These are phyloP conservation scores for Zaprionus tsacasi DNA, from an alignment of 1,140 invertebrate species.

Conservation along the genomic window DNA sequence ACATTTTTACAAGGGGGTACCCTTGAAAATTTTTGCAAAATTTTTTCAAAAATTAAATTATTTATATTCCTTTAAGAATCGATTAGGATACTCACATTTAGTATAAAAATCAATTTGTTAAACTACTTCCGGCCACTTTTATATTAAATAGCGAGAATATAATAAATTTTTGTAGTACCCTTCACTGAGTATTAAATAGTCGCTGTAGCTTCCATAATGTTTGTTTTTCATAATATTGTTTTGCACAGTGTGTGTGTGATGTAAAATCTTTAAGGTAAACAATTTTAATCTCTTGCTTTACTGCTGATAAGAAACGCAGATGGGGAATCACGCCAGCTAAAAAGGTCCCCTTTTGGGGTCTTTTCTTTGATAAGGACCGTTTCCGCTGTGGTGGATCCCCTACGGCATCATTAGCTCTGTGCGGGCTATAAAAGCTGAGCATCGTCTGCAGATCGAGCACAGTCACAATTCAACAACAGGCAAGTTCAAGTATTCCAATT, in stretches of 20 bases:
- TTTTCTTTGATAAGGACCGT: background rate
- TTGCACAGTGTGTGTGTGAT: background rate
- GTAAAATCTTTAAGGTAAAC: background rate
- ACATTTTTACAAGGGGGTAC: no score
- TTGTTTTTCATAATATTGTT: background rate
- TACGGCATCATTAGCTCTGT: background rate
- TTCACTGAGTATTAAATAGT: background rate
- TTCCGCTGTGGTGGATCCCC: conserved; percentile 20
- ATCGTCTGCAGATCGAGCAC: background rate
- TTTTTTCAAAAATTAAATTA: no score
- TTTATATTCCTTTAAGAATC: no score
- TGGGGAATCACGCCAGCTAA: conserved; percentile 6
- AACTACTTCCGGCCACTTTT: no score
- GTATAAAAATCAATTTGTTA: no score
- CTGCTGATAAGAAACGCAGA: background rate
- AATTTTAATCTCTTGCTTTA: background rate
- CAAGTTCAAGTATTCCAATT: background rate
- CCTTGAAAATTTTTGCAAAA: no score
- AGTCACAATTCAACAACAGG: conserved; percentile 35
- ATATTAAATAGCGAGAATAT: no score
- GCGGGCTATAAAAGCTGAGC: conserved; percentile 46
- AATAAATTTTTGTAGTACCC: no score
- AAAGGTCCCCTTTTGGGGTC: conserved; percentile 16
- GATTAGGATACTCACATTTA: no score
- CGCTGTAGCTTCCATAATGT: background rate